Conservation (phyloP, 2,888 invertebrate genomes). For the Acleris cristana region DNA sequence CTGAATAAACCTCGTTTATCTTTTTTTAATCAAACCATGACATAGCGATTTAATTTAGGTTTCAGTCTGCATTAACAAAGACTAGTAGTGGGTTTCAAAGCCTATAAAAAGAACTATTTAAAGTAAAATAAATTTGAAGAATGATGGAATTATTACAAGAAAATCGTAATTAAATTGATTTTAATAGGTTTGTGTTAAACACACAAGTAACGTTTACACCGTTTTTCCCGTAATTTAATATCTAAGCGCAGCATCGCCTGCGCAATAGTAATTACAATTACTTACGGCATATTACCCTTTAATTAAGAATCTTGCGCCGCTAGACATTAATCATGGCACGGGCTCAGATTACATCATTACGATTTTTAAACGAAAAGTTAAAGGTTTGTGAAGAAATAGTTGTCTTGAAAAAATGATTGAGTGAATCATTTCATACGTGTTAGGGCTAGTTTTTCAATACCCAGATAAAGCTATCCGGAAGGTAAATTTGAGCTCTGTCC, state of each 20-base stretch:
- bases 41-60: too few relatives aligned
- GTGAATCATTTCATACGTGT: too few relatives aligned
- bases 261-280: conserved; percentile 38
- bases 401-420: neutral
- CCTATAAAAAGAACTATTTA: too few relatives aligned
- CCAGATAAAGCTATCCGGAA: too few relatives aligned
- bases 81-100: too few relatives aligned
- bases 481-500: too few relatives aligned
- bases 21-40: too few relatives aligned
- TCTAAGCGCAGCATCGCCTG: conserved; percentile 31
- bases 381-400: neutral
- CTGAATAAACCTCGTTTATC: too few relatives aligned
- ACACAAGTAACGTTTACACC: conserved; percentile 2
- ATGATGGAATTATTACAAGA: too few relatives aligned
- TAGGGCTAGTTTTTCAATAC: too few relatives aligned
- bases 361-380: conserved; percentile 50
- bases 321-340: conserved; percentile 65
- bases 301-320: conserved; percentile 44
- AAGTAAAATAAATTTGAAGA: too few relatives aligned
- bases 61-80: too few relatives aligned
- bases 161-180: neutral
- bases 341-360: conserved; percentile 54
- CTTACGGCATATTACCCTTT: conserved; percentile 61
- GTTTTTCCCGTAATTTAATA: conserved; percentile 31
- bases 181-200: neutral